phyloP scores from a whole-genome alignment of 2,888 invertebrate genomes.

The Lypha dubia region DNA sequence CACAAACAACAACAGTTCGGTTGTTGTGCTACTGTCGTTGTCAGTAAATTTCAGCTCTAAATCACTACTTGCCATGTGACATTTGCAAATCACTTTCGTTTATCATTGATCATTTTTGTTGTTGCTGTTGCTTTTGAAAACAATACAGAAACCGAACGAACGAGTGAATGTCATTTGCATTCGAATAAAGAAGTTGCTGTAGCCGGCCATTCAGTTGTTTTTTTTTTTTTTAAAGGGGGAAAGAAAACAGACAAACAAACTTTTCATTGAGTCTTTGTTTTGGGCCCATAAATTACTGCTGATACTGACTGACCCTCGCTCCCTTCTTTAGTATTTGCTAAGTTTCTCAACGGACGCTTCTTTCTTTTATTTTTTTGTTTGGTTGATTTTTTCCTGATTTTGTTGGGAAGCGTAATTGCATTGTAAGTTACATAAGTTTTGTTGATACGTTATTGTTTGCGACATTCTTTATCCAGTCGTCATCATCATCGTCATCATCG shows the following conservation, averaged over 20 bases:
- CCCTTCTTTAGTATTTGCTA: conserved; percentile 7
- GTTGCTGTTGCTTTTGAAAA: conserved; percentile 11
- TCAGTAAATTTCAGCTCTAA: conserved; percentile 51
- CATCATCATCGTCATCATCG: conserved; percentile 45
- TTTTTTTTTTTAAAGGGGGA: conserved; percentile 8
- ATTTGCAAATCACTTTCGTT: conserved; percentile 73
- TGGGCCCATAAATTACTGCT: conserved; percentile 67
- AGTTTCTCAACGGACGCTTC: conserved; percentile 8
- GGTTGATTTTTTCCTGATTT: neutral
- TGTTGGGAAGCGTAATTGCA: conserved; percentile 66
- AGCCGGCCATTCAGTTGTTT: conserved; percentile 44
- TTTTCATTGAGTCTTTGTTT: conserved; percentile 68
- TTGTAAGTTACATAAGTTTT: conserved; percentile 68
- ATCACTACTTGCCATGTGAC: conserved; percentile 62
- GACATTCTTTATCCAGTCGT: conserved; percentile 70
- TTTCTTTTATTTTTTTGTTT: neutral
- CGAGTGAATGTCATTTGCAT: conserved; percentile 67
- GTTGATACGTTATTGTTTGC: conserved; percentile 65
- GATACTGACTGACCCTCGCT: conserved; percentile 60
- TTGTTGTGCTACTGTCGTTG: conserved; percentile 32
- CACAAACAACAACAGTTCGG: no score
- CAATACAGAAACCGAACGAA: conserved; percentile 4
- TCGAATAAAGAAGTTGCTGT: conserved; percentile 66
- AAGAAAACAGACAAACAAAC: conserved; percentile 12
- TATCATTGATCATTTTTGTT: conserved; percentile 69